Base-by-base conservation (phyloP, 2,888 invertebrate genomes). In the Epinotia brunnichana region DNA sequence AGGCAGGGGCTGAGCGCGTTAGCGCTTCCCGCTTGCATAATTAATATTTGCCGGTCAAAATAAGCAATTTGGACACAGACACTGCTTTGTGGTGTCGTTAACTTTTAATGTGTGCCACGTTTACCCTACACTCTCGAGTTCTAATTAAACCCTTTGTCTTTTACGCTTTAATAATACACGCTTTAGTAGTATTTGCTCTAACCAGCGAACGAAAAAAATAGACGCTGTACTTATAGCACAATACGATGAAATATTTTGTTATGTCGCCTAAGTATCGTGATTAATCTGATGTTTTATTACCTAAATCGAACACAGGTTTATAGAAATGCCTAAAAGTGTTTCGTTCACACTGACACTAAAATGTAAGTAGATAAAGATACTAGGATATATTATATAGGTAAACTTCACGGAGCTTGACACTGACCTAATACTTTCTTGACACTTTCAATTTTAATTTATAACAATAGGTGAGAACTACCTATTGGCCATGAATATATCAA, bases 11-110 rank as follows among this genome's bases (percentile, higher is more conserved):
- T 81, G 81, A 77, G 77, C 78, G 78, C 79, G 76, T 78, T 77
- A 78, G 77, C 76, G 77, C 78, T 74, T 74, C 77, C 76, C 84
- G 90, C 89, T 89, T 91, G 89, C 90, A 91, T 91, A 91, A 90
- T 91, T 89, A 91, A 91, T 82, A 81, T 79, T 79, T 77, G 77
- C 78, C 83, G 88, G 88, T 87, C 88, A 87, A 90, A 90, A 90
- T 89, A 90, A 90, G 90, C 90, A 89, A 90, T 91, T 90, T 90
- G 86, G 86, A 85, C 90, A 86, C 87, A 83, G 86, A 85, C 87
- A 86, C 87, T 87, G 88, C 87, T 90, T 89, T 87, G 89, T 85
- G 87, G 87, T 81, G 79, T 83, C 85, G 85, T 89, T 89, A 85
- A 84, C 85, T 87, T 89, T 89, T 88, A 87, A 88, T 89, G 77